Conservation (phyloP, 2,797 vertebrate genomes). For the Halcyon badia region DNA sequence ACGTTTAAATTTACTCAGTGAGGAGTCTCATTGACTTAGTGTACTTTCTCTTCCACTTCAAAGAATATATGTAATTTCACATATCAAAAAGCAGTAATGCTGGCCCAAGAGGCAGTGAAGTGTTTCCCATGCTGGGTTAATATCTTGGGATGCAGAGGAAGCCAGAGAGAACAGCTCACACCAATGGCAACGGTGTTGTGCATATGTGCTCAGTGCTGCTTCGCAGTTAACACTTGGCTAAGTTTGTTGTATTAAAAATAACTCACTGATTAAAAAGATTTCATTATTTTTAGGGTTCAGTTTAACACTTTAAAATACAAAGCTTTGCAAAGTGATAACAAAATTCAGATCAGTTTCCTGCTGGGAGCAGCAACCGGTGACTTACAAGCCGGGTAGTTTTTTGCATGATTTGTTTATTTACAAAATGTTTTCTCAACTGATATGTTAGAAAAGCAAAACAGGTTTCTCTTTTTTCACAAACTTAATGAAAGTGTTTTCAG, state of each 20-base stretch:
- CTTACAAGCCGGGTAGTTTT: not conserved
- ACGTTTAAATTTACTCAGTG: not conserved
- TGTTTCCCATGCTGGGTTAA: constrained; percentile 23
- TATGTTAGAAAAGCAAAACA: not conserved
- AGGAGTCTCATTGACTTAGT: not conserved
- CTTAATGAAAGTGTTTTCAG: not conserved
- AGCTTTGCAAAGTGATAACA: not conserved
- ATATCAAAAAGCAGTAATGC: constrained; percentile 50
- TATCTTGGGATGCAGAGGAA: constrained; percentile 37
- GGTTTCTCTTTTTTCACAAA: not conserved
- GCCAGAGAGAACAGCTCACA: constrained; percentile 36
- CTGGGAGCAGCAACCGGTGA: not conserved
- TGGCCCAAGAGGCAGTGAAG: not conserved
- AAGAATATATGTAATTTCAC: constrained; percentile 64
- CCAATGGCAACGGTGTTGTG: not conserved
- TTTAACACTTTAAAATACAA: constrained; percentile 25
- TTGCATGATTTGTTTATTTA: not conserved
- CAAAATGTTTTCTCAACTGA: not conserved
- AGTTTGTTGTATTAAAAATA: constrained; percentile 41
- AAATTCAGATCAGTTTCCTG: not conserved
- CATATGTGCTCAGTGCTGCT: not conserved
- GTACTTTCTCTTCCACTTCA: constrained; percentile 38
- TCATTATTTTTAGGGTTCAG: not conserved
- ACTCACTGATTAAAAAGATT: constrained; percentile 17
- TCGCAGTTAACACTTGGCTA: not conserved